phyloP scores from a whole-genome alignment of 2,113 vertebrate species.

The Nothocercus nigrocapillus region DNA sequence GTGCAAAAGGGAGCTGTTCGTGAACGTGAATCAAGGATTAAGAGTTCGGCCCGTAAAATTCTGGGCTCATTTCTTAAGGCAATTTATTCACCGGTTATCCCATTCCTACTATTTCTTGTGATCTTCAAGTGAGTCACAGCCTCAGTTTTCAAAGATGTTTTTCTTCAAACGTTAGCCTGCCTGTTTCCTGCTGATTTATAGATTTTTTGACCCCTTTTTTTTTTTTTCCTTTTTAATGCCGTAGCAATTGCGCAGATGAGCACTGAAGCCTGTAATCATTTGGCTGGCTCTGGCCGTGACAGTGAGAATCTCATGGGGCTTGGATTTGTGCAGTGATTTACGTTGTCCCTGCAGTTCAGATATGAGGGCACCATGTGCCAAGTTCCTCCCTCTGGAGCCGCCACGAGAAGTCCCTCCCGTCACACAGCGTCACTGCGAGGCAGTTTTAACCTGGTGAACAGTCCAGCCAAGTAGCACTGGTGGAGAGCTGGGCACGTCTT shows the following conservation, averaged over 20 bases:
- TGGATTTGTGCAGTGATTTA: background rate
- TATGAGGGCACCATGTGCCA: accelerated
- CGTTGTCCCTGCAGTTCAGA: background rate
- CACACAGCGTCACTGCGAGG: background rate
- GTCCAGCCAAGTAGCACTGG: background rate
- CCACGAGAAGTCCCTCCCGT: accelerated
- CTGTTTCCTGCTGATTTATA: background rate
- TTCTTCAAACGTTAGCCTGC: background rate
- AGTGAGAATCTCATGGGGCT: background rate
- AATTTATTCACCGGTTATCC: background rate
- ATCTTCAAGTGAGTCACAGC: background rate
- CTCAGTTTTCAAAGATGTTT: background rate
- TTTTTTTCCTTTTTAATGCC: background rate
- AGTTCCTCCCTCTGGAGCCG: accelerated
- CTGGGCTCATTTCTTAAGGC: background rate
- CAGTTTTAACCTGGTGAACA: background rate
- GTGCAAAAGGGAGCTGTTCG: background rate
- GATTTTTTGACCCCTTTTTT: background rate
- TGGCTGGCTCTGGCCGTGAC: background rate
- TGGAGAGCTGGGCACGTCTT: background rate
- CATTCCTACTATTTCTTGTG: background rate
- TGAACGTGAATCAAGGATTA: background rate
- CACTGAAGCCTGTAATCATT: background rate
- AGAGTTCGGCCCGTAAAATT: background rate
- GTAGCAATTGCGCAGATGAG: background rate